Percentiles rank a stretch among this genome's conserved stretches.
These are phyloP conservation scores for Melanotaenia duboulayi DNA, from an alignment of 2,113 vertebrate species.

Conservation along the genomic window DNA sequence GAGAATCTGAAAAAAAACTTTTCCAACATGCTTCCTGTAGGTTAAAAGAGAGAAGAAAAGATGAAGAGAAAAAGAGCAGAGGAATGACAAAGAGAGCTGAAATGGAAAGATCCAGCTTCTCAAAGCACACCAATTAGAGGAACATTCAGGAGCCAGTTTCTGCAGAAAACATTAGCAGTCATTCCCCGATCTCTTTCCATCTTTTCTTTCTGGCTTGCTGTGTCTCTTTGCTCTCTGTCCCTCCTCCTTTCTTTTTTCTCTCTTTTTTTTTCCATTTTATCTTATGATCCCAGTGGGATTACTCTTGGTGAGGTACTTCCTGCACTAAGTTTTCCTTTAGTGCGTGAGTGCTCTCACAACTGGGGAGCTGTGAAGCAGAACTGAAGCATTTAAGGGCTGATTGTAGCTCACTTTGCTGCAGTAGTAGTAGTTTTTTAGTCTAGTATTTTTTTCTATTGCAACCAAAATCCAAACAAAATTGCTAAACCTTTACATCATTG, in stretches of 20 bases:
- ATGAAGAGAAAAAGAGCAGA: constrained; percentile 10
- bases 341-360: constrained; percentile 41
- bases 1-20: constrained; percentile 10
- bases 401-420: neutral
- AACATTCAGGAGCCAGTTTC: constrained; percentile 70
- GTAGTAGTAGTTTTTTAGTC: neutral
- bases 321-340: constrained; percentile 72
- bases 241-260: constrained; percentile 34
- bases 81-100: constrained; percentile 23
- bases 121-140: constrained; percentile 75
- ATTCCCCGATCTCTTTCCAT: constrained; percentile 29
- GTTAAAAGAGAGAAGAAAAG: constrained; percentile 35
- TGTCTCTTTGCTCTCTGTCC: constrained; percentile 29
- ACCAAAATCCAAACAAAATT: neutral
- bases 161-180: constrained; percentile 77
- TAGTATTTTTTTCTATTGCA: neutral
- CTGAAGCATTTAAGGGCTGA: constrained; percentile 52
- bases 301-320: constrained; percentile 78
- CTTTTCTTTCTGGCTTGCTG: constrained; percentile 28
- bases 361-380: constrained; percentile 62
- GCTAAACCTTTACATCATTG: too few relatives aligned
- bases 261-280: constrained; percentile 66
- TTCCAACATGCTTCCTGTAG: constrained; percentile 36
- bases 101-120: constrained; percentile 70
- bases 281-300: constrained; percentile 77